These are phyloP conservation scores for Teleogryllus occipitalis DNA, from an alignment of 1,140 invertebrate genomes.

Conservation along the genomic window DNA sequence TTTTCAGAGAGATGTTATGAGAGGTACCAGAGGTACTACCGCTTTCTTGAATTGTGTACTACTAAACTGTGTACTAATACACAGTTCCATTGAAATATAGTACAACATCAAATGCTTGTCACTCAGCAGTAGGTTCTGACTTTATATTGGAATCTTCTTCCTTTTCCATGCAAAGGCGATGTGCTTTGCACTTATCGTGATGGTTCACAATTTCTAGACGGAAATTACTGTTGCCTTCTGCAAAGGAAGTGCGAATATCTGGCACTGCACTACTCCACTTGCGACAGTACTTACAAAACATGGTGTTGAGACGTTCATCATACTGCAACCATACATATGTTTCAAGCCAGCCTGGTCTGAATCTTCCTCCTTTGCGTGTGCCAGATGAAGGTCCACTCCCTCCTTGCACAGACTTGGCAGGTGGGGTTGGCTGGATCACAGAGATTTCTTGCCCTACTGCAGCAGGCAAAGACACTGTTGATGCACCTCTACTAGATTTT, in stretches of 20 bases:
- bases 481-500: not conserved
- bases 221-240: conserved; percentile 64
- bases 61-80: no score
- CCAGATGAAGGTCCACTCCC: conserved; percentile 18
- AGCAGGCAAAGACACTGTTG: not conserved
- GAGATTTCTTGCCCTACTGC: conserved; percentile 36
- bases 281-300: conserved; percentile 63
- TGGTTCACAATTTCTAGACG: conserved; percentile 66
- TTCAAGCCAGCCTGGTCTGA: conserved; percentile 53
- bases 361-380: conserved; percentile 48
- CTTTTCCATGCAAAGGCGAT: conserved; percentile 50
- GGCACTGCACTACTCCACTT: conserved; percentile 60
- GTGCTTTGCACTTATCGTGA: conserved; percentile 67
- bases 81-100: not conserved
- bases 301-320: conserved; percentile 53
- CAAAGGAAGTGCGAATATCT: conserved; percentile 62
- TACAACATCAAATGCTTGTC: not conserved
- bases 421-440: conserved; percentile 38
- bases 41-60: no score
- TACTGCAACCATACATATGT: conserved; percentile 60
- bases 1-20: no score
- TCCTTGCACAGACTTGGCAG: conserved; percentile 23
- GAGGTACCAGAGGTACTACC: no score
- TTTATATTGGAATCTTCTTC: conserved; percentile 30
- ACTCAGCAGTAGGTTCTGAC: not conserved